A percentile compares a stretch with the other conserved stretches of the same genome.
phyloP scores from a whole-genome alignment of 2,797 vertebrate species.

The Pangasius sanitwongsei region DNA sequence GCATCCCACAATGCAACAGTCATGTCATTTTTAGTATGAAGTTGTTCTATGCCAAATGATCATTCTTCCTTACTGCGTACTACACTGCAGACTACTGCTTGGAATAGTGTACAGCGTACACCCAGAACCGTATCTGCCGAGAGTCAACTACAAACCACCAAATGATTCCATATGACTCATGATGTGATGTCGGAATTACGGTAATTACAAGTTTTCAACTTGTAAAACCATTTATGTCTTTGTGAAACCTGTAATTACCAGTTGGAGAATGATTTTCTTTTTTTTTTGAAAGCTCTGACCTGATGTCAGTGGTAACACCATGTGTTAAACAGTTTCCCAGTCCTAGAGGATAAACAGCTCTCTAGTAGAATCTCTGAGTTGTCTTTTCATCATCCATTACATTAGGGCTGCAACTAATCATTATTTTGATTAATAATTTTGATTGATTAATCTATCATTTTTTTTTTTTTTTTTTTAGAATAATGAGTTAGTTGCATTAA shows the following conservation, averaged over 20 bases:
- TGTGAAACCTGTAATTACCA: constrained; percentile 31
- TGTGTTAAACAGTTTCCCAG: constrained; percentile 13
- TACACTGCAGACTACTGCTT: background rate
- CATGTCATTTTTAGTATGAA: background rate
- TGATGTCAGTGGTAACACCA: constrained; percentile 6
- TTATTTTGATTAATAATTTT: background rate
- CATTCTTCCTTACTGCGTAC: background rate
- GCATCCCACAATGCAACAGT: background rate
- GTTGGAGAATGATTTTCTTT: background rate
- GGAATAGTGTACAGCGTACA: background rate
- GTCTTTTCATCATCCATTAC: background rate
- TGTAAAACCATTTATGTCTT: constrained; percentile 16
- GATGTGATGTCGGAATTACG: constrained; percentile 25
- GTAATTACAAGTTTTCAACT: constrained; percentile 30
- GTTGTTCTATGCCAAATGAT: background rate
- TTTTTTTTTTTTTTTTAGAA: background rate
- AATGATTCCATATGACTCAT: constrained; percentile 31
- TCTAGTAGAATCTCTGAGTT: background rate
- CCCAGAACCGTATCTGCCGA: background rate
- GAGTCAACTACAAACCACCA: constrained; percentile 19
- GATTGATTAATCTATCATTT: too few relatives aligned
- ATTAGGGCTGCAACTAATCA: background rate
- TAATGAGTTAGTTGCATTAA: background rate
- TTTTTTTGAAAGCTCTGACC: background rate
- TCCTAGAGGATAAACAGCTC: background rate